Evolutionary conservation across 2,113 vertebrate species (phyloP).

Genomic region (Microtus ochrogaster): DNA sequence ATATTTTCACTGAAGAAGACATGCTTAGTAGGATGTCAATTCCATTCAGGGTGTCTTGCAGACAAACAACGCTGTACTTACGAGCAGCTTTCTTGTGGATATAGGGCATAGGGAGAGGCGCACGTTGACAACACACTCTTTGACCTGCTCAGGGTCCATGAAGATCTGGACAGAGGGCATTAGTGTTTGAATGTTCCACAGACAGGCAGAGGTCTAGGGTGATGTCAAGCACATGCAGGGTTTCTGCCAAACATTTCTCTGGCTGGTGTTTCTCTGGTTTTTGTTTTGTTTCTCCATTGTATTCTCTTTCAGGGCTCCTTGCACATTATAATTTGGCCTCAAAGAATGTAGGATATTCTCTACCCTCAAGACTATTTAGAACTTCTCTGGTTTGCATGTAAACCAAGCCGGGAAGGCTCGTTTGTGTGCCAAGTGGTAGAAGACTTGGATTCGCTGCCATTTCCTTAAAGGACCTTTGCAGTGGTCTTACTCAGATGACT

Average conservation of each 20-base stretch:
- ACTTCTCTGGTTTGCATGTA: slow-evolving; percentile 57
- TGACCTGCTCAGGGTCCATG: slow-evolving; percentile 10
- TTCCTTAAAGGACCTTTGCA: slow-evolving; percentile 52
- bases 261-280: slow-evolving; percentile 1
- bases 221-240: background rate
- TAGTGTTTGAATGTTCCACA: background rate
- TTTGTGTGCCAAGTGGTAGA: slow-evolving; percentile 31
- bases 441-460: slow-evolving; percentile 24
- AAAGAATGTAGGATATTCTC: slow-evolving; percentile 38
- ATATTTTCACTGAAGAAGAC: background rate
- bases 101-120: background rate
- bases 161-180: background rate
- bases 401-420: slow-evolving; percentile 59
- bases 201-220: background rate
- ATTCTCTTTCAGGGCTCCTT: slow-evolving; percentile 36
- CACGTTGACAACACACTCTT: background rate
- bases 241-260: slow-evolving; percentile 36
- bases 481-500: background rate
- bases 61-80: background rate
- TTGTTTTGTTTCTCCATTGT: slow-evolving; percentile 25
- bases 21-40: slow-evolving; percentile 5
- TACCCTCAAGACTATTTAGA: slow-evolving; percentile 63
- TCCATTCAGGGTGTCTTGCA: slow-evolving; percentile 12
- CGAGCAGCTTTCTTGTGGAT: background rate
- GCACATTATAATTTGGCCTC: slow-evolving; percentile 63